Base-by-base conservation (phyloP, 2,797 vertebrate genomes). In the Chaunax sp. region DNA sequence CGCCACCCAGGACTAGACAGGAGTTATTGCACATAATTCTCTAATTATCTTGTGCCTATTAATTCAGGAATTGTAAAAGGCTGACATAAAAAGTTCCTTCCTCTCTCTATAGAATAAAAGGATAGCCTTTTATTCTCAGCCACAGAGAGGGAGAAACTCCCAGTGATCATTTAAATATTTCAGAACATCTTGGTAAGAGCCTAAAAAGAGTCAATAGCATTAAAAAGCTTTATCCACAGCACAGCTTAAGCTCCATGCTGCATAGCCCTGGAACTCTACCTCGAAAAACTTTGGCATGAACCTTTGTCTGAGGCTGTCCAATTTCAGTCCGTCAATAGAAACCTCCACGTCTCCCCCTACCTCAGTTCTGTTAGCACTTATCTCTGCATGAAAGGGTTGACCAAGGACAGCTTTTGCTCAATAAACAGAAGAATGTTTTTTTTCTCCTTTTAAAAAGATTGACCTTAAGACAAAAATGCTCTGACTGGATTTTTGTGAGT, bases 111-210 rank as follows among this genome's bases (percentile, higher is more conserved):
- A n/a, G n/a, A n/a, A n/a, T n/a, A n/a, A n/a, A n/a, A n/a, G n/a
- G 72, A 72, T 43, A 33, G 77, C 61, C 74, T 84, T 90, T 89
- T 83, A 90, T 89, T 83, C 76, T 70, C 74, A 71, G 75, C 77
- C 81, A 84, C 81, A 85, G 84, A 90, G 26, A 63, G 66, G 74
- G 26, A 82, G 78, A 80, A 89, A 85, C 82, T 90, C 90, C 85
- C 85, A 81, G 84, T 80, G 81, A 87, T 87, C 83, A 89, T 89
- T 89, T 85, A 81, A 89, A 87, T 89, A 83, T 90, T 91, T 88
- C 75, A 90, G 83, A 86, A 86, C 77, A 86, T 88, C 85, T 89
- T 73, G 77, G 85, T 86, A 69, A 75, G 82, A 83, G 69, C 69
- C 81, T 80, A 69, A 79, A 90, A 90, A 80, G 78, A 80, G 78